Percentiles rank a stretch among this genome's conserved stretches.
Evolutionary conservation across 2,113 vertebrate genomes (phyloP).

Genomic region (Hippocampus mohnikei): DNA sequence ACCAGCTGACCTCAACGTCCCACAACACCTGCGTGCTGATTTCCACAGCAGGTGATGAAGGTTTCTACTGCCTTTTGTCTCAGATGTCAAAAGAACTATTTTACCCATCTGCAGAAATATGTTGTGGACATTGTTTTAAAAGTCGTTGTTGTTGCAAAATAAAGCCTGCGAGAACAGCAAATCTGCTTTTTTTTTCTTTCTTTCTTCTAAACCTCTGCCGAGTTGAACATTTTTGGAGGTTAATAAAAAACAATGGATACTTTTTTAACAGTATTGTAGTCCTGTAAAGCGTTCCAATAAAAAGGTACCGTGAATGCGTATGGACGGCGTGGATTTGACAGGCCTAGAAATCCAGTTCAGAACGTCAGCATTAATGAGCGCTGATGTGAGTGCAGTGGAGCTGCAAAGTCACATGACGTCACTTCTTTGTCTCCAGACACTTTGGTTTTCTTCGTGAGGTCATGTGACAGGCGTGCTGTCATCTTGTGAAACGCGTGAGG

Average conservation of each 20-base stretch:
- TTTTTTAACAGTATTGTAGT: no score
- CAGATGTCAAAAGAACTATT: background rate
- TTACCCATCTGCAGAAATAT: background rate
- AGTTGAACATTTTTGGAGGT: no score
- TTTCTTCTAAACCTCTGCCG: background rate
- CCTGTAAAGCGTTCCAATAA: background rate
- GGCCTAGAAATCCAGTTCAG: background rate
- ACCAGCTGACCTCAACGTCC: background rate
- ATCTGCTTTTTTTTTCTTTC: background rate
- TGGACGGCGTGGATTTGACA: conserved; percentile 25
- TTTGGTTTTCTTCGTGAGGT: no score
- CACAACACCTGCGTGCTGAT: background rate
- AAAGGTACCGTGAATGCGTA: background rate
- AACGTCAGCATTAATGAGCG: conserved; percentile 16
- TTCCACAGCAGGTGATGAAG: background rate
- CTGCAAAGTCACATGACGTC: background rate
- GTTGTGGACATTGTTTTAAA: background rate
- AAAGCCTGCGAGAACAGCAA: background rate
- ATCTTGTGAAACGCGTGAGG: no score
- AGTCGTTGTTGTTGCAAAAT: conserved; percentile 3
- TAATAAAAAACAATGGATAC: no score
- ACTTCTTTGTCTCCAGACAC: background rate
- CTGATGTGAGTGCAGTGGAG: conserved; percentile 25
- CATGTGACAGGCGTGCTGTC: no score
- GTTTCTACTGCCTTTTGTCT: background rate